These are phyloP conservation scores for Horisme vitalbata DNA, from an alignment of 2,888 invertebrate species.

Conservation along the genomic window DNA sequence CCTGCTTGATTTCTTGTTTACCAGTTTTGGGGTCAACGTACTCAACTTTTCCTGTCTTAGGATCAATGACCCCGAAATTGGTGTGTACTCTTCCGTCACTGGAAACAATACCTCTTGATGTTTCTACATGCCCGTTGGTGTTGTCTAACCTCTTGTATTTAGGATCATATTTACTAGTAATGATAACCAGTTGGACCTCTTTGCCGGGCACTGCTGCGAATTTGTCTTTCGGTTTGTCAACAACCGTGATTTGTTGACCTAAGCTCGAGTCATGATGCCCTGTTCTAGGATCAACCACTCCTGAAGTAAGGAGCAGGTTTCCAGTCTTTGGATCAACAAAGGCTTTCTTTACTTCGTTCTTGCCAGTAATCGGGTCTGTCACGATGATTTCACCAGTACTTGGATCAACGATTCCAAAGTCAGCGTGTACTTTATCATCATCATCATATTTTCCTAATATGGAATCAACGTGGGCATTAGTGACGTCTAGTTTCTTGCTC, in stretches of 20 bases:
- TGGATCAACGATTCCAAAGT: constrained; percentile 82
- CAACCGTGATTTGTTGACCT: constrained; percentile 79
- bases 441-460: constrained; percentile 62
- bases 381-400: constrained; percentile 82
- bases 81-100: constrained; percentile 74
- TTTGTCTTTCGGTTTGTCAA: constrained; percentile 69
- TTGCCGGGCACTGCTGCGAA: constrained; percentile 68
- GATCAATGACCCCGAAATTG: constrained; percentile 79
- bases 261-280: constrained; percentile 80
- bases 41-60: constrained; percentile 79
- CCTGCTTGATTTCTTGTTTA: constrained; percentile 83
- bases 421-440: constrained; percentile 82
- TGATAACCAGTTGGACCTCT: constrained; percentile 75
- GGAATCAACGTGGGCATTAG: constrained; percentile 74
- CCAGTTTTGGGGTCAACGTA: constrained; percentile 81
- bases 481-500: constrained; percentile 72
- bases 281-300: constrained; percentile 81
- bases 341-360: constrained; percentile 85
- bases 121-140: constrained; percentile 78
- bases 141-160: constrained; percentile 80
- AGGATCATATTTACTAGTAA: constrained; percentile 82
- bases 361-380: constrained; percentile 84
- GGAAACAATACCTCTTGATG: constrained; percentile 67
- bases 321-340: constrained; percentile 85
- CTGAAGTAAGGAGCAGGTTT: constrained; percentile 81